Conservation (phyloP, 1,140 invertebrate genomes). For the Solenopsis invicta region DNA sequence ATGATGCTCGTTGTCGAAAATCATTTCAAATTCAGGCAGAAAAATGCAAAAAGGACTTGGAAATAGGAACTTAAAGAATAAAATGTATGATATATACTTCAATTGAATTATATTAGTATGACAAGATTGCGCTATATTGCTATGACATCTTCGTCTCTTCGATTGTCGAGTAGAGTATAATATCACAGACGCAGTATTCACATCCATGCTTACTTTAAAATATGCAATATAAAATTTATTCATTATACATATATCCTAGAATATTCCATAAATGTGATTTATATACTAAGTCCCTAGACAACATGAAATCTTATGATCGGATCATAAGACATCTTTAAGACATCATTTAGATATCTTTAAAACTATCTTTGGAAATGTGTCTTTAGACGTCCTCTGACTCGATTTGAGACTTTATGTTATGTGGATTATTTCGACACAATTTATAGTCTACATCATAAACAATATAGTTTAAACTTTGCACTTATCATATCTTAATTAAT, state of each 20-base stretch:
- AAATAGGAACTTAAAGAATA: not conserved
- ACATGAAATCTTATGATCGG: too few species aligned
- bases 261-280: conserved; percentile 1
- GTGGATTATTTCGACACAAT: not conserved
- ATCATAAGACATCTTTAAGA: too few species aligned
- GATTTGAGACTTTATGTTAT: too few species aligned
- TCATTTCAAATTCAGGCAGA: not conserved
- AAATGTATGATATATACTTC: conserved; percentile 10
- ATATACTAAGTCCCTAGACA: too few species aligned
- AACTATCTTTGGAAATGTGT: too few species aligned
- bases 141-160: not conserved
- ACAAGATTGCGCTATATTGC: not conserved
- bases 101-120: conserved; percentile 1
- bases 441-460: too few species aligned
- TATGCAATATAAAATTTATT: conserved; percentile 33
- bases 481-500: too few species aligned
- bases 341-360: too few species aligned
- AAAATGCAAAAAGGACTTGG: not conserved
- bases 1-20: not conserved
- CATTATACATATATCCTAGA: not conserved
- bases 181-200: conserved; percentile 49
- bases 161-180: conserved; percentile 37
- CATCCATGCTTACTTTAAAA: conserved; percentile 24
- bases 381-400: too few species aligned
- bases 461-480: too few species aligned